Conservation (phyloP, 1,140 invertebrate species). For the Calephelis nemesis region DNA sequence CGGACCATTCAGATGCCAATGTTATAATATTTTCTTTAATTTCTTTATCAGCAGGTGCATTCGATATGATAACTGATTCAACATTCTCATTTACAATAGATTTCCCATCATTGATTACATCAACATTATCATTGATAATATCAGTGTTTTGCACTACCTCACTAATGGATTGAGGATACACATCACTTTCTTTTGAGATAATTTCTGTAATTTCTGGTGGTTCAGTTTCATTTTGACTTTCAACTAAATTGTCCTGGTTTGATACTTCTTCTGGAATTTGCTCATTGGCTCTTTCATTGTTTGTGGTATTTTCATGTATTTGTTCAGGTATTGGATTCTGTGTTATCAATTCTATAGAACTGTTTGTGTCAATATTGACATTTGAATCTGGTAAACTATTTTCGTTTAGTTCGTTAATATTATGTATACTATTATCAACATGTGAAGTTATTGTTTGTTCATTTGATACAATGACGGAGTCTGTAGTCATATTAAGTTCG, state of each 20-base stretch:
- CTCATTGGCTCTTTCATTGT: background rate
- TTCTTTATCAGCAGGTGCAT: background rate
- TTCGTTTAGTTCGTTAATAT: background rate
- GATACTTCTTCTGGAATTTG: constrained; percentile 8
- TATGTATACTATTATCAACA: background rate
- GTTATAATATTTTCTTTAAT: constrained; percentile 49
- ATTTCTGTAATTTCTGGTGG: constrained; percentile 40
- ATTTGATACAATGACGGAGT: constrained; percentile 10
- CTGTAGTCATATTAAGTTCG: background rate
- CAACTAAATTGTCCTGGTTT: background rate
- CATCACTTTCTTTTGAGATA: constrained; percentile 37
- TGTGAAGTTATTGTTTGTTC: constrained; percentile 8
- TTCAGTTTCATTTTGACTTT: background rate
- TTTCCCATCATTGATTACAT: constrained; percentile 20
- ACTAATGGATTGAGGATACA: constrained; percentile 6
- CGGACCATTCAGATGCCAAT: constrained; percentile 71
- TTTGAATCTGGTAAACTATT: background rate
- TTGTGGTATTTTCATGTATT: background rate
- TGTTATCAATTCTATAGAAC: background rate
- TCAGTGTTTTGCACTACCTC: constrained; percentile 6
- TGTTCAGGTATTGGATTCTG: background rate
- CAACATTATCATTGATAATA: constrained; percentile 18
- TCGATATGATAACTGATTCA: constrained; percentile 2
- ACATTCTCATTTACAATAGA: constrained; percentile 7
- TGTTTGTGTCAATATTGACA: constrained; percentile 1